phyloP scores from a whole-genome alignment of 2,888 invertebrate genomes.

The Selenia dentaria region DNA sequence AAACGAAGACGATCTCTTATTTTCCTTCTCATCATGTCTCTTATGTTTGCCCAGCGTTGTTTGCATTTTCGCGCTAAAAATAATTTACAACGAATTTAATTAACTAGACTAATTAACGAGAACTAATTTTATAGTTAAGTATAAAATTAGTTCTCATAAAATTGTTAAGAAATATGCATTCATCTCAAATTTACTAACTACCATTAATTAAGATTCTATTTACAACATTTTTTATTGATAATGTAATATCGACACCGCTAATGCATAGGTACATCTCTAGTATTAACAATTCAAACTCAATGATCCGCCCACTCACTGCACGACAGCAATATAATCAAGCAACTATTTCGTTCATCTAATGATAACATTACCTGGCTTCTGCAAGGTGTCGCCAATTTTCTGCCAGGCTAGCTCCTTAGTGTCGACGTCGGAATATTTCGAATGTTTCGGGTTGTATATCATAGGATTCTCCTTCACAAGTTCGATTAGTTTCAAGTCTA shows the following conservation, averaged over 20 bases:
- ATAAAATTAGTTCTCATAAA: too few relatives aligned
- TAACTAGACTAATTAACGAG: background rate
- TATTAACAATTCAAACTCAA: background rate
- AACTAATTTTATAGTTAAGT: background rate
- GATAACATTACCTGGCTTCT: constrained; percentile 56
- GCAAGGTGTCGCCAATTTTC: constrained; percentile 65
- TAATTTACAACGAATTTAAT: too few relatives aligned
- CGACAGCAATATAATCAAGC: too few relatives aligned
- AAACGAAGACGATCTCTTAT: constrained; percentile 57
- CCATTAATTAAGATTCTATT: too few relatives aligned
- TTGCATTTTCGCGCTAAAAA: constrained; percentile 65
- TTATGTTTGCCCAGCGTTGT: constrained; percentile 70
- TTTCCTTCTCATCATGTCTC: constrained; percentile 72
- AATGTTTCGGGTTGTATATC: constrained; percentile 61
- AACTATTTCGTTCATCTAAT: background rate
- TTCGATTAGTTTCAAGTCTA: constrained; percentile 61
- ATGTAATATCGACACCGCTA: constrained; percentile 1
- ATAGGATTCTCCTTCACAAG: constrained; percentile 62
- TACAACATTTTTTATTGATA: background rate
- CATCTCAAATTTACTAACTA: background rate
- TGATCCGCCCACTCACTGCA: background rate
- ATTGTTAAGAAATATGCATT: too few relatives aligned
- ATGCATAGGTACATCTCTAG: background rate
- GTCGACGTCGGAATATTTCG: constrained; percentile 63
- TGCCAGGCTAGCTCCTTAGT: constrained; percentile 70